These are phyloP conservation scores for Platysternon megacephalum DNA, from an alignment of 2,113 vertebrate genomes.

Conservation along the genomic window DNA sequence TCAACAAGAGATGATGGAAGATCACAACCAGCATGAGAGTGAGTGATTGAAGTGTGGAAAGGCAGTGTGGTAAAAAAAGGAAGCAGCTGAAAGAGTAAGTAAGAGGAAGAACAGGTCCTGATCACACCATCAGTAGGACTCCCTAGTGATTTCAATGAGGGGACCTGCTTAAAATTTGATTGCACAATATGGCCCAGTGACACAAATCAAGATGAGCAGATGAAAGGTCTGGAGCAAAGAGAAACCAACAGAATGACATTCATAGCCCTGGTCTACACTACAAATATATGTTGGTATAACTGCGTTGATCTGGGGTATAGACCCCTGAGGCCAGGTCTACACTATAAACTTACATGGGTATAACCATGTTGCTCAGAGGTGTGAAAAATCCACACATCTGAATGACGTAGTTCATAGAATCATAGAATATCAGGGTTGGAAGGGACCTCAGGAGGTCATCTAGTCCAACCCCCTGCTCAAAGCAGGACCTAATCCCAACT, in stretches of 20 bases:
- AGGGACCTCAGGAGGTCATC: too few species aligned
- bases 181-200: neutral
- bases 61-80: too few species aligned
- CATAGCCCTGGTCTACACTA: neutral
- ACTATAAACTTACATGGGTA: neutral
- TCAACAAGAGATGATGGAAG: neutral
- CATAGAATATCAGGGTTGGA: too few species aligned
- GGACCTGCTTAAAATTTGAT: neutral
- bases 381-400: too few species aligned
- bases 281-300: neutral
- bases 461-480: too few species aligned
- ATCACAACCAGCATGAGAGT: neutral
- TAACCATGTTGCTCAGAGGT: neutral
- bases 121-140: too few species aligned
- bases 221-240: neutral
- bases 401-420: too few species aligned
- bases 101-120: neutral
- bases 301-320: too few species aligned
- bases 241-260: neutral
- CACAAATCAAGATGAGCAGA: neutral
- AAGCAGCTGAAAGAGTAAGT: neutral
- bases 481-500: too few species aligned
- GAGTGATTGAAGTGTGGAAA: neutral
- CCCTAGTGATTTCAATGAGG: neutral
- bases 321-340: neutral